Percentiles rank a stretch among this genome's conserved stretches.
phyloP scores from a whole-genome alignment of 2,888 invertebrate species.

The Synergus umbraculus region DNA sequence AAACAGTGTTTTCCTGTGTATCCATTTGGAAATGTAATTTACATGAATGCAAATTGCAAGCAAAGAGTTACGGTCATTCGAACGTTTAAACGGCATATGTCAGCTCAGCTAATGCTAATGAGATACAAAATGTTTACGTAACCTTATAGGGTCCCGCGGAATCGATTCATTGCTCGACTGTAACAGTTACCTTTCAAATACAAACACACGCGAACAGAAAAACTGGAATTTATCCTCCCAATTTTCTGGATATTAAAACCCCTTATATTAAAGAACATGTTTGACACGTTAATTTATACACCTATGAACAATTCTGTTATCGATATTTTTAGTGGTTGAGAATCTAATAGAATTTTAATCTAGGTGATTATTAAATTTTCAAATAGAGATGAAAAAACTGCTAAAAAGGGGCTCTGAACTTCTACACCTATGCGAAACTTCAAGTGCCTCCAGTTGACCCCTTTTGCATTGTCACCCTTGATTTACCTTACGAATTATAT shows the following conservation, averaged over 20 bases:
- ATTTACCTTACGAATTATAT: no score
- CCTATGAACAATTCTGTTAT: no score
- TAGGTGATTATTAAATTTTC: no score
- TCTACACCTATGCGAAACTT: no score
- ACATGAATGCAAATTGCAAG: slow-evolving; percentile 39
- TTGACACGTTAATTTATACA: no score
- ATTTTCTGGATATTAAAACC: background rate
- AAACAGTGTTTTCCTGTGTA: slow-evolving; percentile 34
- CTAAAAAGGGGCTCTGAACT: no score
- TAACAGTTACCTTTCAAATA: background rate
- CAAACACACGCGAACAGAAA: background rate
- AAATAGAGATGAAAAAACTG: no score
- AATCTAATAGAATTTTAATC: no score
- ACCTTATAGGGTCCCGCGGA: slow-evolving; percentile 22
- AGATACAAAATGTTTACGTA: slow-evolving; percentile 28
- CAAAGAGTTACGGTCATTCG: slow-evolving; percentile 38
- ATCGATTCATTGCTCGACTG: slow-evolving; percentile 15
- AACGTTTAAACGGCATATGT: slow-evolving; percentile 40
- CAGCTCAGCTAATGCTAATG: slow-evolving; percentile 30
- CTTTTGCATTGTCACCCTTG: no score
- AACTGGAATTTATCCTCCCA: background rate
- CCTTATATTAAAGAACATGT: no score
- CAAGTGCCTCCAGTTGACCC: no score
- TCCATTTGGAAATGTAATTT: slow-evolving; percentile 41
- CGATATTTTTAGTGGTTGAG: no score